These are phyloP conservation scores for Xylophagus ater DNA, from an alignment of 2,888 invertebrate species.

Conservation along the genomic window DNA sequence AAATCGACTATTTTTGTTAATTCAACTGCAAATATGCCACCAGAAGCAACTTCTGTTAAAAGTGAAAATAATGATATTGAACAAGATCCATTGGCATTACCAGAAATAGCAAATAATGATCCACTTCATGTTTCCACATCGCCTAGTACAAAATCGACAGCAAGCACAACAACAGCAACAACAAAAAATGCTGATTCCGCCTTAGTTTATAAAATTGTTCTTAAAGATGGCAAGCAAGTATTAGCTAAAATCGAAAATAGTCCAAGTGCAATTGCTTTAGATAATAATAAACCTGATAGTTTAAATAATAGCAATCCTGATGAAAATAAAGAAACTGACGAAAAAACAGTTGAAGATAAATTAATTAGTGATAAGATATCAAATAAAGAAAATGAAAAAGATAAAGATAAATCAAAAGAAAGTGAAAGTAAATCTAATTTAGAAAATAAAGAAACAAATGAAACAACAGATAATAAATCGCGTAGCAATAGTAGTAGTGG, in stretches of 20 bases:
- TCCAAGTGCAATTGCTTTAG: too few relatives aligned
- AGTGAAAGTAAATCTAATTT: constrained; percentile 25
- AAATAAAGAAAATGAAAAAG: constrained; percentile 28
- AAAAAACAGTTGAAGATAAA: constrained; percentile 24
- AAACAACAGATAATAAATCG: constrained; percentile 35
- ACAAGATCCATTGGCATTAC: background rate
- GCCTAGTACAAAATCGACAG: background rate
- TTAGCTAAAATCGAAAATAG: constrained; percentile 38
- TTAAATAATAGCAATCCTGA: constrained; percentile 17
- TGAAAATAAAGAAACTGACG: constrained; percentile 24
- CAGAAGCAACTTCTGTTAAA: background rate
- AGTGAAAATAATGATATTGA: background rate
- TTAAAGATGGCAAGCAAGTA: constrained; percentile 62
- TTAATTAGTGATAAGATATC: constrained; percentile 22
- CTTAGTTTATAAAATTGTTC: constrained; percentile 51
- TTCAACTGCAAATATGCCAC: background rate
- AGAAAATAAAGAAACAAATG: constrained; percentile 29
- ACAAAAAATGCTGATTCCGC: constrained; percentile 26
- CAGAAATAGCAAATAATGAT: constrained; percentile 12
- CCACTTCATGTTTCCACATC: background rate
- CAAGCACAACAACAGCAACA: constrained; percentile 5
- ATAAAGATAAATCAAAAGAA: constrained; percentile 29
- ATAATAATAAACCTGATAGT: constrained; percentile 14
- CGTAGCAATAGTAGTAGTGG: constrained; percentile 31
- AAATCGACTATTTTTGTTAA: background rate